Conservation (phyloP, 1,140 invertebrate species). For the Sminthurides bifidus region DNA sequence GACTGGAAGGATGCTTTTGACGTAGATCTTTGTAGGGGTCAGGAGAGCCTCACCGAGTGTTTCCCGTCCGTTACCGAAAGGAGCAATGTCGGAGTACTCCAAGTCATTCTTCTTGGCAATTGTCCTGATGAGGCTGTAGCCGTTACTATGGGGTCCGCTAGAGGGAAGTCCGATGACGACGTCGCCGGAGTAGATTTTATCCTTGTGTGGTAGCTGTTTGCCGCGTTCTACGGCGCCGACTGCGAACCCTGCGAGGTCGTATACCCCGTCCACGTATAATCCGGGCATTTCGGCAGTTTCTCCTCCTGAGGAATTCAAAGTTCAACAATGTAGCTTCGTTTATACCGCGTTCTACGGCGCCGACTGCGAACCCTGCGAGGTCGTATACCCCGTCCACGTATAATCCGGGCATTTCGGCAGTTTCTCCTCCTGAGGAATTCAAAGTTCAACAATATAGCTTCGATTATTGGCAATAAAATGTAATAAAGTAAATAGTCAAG, state of each 20-base stretch:
- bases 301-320: constrained; percentile 63
- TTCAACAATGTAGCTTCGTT: too few species aligned
- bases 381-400: constrained; percentile 81
- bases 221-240: constrained; percentile 75
- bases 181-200: constrained; percentile 63
- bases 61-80: constrained; percentile 45
- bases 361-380: constrained; percentile 88
- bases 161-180: constrained; percentile 76
- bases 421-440: constrained; percentile 77
- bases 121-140: constrained; percentile 87
- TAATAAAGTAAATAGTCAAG: too few species aligned
- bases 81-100: constrained; percentile 56
- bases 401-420: constrained; percentile 92
- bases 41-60: constrained; percentile 65
- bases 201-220: constrained; percentile 57
- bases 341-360: constrained; percentile 66
- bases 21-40: constrained; percentile 85
- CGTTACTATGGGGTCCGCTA: constrained; percentile 87
- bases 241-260: constrained; percentile 90
- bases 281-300: constrained; percentile 96
- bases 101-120: constrained; percentile 54
- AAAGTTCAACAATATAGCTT: too few species aligned
- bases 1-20: constrained; percentile 57
- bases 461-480: too few species aligned
- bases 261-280: constrained; percentile 73